These are phyloP conservation scores for Adelges cooleyi DNA, from an alignment of 1,140 invertebrate genomes.

Conservation along the genomic window DNA sequence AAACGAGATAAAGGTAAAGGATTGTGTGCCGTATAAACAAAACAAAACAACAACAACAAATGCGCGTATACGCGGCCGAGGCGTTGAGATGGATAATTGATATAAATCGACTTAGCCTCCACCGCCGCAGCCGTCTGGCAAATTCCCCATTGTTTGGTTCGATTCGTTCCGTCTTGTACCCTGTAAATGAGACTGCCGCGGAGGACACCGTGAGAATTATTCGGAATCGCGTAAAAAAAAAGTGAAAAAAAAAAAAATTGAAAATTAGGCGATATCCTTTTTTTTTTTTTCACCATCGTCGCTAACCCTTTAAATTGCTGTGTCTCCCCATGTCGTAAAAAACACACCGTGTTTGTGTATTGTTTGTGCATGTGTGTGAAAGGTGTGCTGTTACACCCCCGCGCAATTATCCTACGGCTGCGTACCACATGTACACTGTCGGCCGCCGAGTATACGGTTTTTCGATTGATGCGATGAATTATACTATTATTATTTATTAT, in stretches of 20 bases:
- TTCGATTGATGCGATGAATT: neutral
- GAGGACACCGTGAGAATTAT: slow-evolving; percentile 19
- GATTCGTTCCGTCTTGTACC: slow-evolving; percentile 14
- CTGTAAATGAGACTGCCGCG: neutral
- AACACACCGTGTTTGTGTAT: slow-evolving; percentile 16
- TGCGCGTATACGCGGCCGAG: neutral
- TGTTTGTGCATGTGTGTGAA: slow-evolving; percentile 9
- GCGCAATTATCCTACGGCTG: slow-evolving; percentile 25
- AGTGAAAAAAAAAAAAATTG: slow-evolving; percentile 12
- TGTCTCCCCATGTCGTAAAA: slow-evolving; percentile 5
- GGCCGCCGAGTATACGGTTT: neutral
- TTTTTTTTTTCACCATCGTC: neutral
- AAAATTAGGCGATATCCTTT: slow-evolving; percentile 28
- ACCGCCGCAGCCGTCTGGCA: slow-evolving; percentile 1
- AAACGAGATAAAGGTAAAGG: neutral
- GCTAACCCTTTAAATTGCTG: slow-evolving; percentile 23
- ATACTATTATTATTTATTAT: slow-evolving; percentile 1
- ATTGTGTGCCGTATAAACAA: neutral
- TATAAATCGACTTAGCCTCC: slow-evolving; percentile 10
- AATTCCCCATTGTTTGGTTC: slow-evolving; percentile 16
- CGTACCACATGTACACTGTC: slow-evolving; percentile 15
- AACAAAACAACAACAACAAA: neutral
- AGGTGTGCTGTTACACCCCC: slow-evolving; percentile 28
- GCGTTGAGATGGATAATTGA: slow-evolving; percentile 23
- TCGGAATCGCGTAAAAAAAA: neutral